Percentiles rank a stretch among this genome's conserved stretches.
These are phyloP conservation scores for Rhynchophorus ferrugineus DNA, from an alignment of 1,140 invertebrate species.

Conservation along the genomic window DNA sequence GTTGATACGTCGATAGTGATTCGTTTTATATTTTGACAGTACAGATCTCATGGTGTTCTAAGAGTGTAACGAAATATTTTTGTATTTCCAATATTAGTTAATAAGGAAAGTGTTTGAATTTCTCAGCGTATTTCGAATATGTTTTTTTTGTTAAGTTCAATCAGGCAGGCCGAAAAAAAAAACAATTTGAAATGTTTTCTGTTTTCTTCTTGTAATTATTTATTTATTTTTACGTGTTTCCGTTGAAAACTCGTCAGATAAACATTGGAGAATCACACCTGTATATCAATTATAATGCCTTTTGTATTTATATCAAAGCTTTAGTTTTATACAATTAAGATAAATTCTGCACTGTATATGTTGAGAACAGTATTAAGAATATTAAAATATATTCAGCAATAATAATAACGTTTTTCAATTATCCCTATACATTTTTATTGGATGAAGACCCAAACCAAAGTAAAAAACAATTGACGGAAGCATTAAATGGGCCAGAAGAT, in stretches of 20 bases:
- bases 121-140: slow-evolving; percentile 2
- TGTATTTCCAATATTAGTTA: slow-evolving; percentile 24
- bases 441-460: too few relatives aligned
- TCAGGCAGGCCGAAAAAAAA: too few relatives aligned
- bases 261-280: slow-evolving; percentile 4
- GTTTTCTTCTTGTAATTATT: background rate
- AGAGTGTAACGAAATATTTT: slow-evolving; percentile 24
- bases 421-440: too few relatives aligned
- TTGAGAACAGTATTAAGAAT: slow-evolving; percentile 35
- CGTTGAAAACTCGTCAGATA: background rate
- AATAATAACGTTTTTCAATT: background rate
- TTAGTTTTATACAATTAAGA: slow-evolving; percentile 33
- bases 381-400: slow-evolving; percentile 27
- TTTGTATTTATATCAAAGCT: slow-evolving; percentile 34
- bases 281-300: slow-evolving; percentile 28
- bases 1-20: too few relatives aligned
- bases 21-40: slow-evolving; percentile 12
- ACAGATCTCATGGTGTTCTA: slow-evolving; percentile 24
- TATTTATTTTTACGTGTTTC: background rate
- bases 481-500: too few relatives aligned
- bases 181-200: background rate
- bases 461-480: too few relatives aligned
- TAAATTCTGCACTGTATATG: slow-evolving; percentile 35
- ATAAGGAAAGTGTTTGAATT: slow-evolving; percentile 12
- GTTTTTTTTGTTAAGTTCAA: too few relatives aligned